Evolutionary conservation across 2,797 vertebrate genomes (phyloP), one percentile per base, ranked within the genome.

Genomic region (Pantherophis vulpinus): DNA sequence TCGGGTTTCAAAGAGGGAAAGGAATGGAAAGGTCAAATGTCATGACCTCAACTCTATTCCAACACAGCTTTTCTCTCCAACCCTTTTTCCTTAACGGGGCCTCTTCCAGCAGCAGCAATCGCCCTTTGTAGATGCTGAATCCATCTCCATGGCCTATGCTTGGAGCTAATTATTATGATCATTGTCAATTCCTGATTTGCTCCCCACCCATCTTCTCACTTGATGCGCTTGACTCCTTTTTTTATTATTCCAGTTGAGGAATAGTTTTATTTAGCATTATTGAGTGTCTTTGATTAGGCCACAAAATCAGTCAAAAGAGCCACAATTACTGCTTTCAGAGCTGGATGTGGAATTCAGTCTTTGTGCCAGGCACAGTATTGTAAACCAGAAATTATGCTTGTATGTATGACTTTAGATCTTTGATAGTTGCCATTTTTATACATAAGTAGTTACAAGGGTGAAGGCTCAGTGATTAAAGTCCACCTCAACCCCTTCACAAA

Each of bases 1-100:
- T 97, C 96, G 94, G 94, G 95, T 97, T 97, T 97, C 97, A 97
- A 96, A 97, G 96, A 96, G 89, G 91, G 95, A 60, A 95, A 96
- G 93, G 95, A 97, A 96, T 66, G 63, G 93, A 96, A 89, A 95
- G 96, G 97, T 96, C 94, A 13, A 93, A 94, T 96, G 97, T 96
- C 96, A 59, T 0, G 94, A 97, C 96, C 96, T 94, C 89, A 92
- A 96, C 51, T 94, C 61, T 95, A 95, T 96, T 96, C 94, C 55
- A 92, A 92, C 95, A 95, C 96, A 91, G 96, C 96, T 95, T 96
- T 96, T 95, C 94, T 96, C 92, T 94, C 55, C 91, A 0, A 0
- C 0, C 0, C 58, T 79, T 92, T 95, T 1, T 54, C 95, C 94
- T 95, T 93, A 0, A 1, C 94, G 93, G 96, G 96, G 95, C 96